Percentiles rank a stretch among this genome's conserved stretches.
phyloP scores from a whole-genome alignment of 2,888 invertebrate genomes.

The Carterocephalus palaemon region DNA sequence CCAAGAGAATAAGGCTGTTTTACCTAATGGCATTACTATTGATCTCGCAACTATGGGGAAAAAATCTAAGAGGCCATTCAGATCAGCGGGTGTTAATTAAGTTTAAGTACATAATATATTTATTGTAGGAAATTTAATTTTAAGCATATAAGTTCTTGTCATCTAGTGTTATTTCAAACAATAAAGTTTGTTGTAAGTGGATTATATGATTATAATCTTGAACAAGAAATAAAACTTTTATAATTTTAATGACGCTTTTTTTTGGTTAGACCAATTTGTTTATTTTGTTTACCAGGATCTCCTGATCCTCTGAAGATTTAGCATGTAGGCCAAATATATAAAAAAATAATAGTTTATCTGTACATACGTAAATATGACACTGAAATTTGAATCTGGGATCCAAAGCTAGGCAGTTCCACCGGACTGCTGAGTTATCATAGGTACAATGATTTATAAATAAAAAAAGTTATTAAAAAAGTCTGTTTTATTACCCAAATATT shows the following conservation, averaged over 20 bases:
- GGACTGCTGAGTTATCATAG: too few species aligned
- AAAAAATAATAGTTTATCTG: too few species aligned
- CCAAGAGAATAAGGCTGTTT: slow-evolving; percentile 84
- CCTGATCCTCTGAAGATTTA: too few species aligned
- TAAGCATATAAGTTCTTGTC: slow-evolving; percentile 62
- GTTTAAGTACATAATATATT: slow-evolving; percentile 54
- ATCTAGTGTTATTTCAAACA: slow-evolving; percentile 45
- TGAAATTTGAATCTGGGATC: too few species aligned
- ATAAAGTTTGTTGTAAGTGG: slow-evolving; percentile 34
- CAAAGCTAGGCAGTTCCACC: too few species aligned
- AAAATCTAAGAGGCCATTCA: slow-evolving; percentile 83
- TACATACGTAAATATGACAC: too few species aligned
- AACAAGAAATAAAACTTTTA: slow-evolving; percentile 45
- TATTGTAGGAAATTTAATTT: slow-evolving; percentile 66
- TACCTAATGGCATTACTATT: slow-evolving; percentile 85
- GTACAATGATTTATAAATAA: too few species aligned
- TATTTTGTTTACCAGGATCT: too few species aligned
- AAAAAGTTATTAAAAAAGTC: too few species aligned
- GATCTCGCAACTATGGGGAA: slow-evolving; percentile 85
- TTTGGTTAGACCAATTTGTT: too few species aligned
- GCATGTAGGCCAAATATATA: too few species aligned
- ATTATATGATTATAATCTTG: slow-evolving; percentile 35
- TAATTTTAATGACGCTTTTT: too few species aligned
- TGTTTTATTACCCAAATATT: not conserved
- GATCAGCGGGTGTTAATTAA: slow-evolving; percentile 73